Evolutionary conservation across 2,113 vertebrate genomes (phyloP), one percentile per base, ranked within the genome.

Genomic region (Nesoenas mayeri): DNA sequence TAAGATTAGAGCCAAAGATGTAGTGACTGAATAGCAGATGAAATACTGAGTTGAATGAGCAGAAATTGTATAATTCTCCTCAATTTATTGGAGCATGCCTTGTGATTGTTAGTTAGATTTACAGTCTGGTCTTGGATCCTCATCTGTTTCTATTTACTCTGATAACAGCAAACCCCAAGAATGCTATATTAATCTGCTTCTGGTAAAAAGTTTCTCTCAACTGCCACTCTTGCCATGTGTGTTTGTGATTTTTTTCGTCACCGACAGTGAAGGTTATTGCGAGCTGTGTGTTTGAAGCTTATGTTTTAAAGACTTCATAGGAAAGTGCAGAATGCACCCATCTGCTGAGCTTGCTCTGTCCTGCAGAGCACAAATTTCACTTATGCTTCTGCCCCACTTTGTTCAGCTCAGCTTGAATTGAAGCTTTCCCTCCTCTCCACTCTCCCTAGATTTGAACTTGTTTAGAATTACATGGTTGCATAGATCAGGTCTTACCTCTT

Each of bases 101-200:
- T 86, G 65, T 72, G 79, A 50, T 36, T 58, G 51, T 79, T 87
- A 15, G 34, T 44, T 53, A 44, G 67, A 91, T 94, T 95, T 94
- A 84, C 53, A 79, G 58, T 57, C 61, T 88, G 42, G 3, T 81
- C 26, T 58, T 77, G 70, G 29, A 77, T 81, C 34, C 73, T 83
- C 85, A 93, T 95, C 61, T 95, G 83, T 85, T 92, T 90, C 61
- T 95, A 2, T 88, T 92, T 91, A 79, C 50, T 71, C 57, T 65
- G 73, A 79, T 81, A 94, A 80, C 29, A 86, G 64, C 34, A 90
- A 88, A 34, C n/a, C 24, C 31, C 48, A 81, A 84, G 69, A 79
- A 93, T 66, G 44, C 32, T 69, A 5, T 72, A 65, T 84, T 81
- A 64, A 88, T 75, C 48, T 79, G 32, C 34, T 84, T 15, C 61